Conservation (phyloP, 2,113 vertebrate genomes). For the Dermatemys mawii region DNA sequence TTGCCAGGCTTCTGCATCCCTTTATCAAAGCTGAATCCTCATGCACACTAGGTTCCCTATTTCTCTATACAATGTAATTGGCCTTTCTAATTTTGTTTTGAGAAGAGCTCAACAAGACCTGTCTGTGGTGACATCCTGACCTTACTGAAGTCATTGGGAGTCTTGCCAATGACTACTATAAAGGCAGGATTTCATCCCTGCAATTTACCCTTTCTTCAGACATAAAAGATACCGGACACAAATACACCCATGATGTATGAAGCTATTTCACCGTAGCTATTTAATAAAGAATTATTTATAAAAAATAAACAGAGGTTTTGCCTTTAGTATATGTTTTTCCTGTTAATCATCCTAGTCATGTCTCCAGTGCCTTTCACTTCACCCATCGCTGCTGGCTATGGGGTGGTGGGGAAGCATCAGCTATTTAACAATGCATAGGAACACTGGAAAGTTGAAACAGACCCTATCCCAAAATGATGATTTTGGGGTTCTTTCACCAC, state of each 20-base stretch:
- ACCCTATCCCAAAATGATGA: too few species aligned
- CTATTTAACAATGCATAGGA: too few species aligned
- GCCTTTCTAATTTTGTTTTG: not conserved
- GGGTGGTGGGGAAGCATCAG: too few species aligned
- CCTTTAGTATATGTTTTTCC: too few species aligned
- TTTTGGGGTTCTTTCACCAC: too few species aligned
- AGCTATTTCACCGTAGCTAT: not conserved
- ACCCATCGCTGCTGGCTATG: too few species aligned
- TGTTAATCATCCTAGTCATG: too few species aligned
- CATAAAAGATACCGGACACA: rapidly evolving
- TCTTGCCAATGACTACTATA: not conserved
- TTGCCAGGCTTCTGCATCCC: not conserved
- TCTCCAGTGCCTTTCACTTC: too few species aligned
- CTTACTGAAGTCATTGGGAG: constrained; percentile 15
- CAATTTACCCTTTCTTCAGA: not conserved
- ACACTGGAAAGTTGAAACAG: too few species aligned
- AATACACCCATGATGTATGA: rapidly evolving
- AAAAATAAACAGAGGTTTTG: too few species aligned
- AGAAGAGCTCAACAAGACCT: constrained; percentile 22
- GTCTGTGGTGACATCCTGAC: constrained; percentile 25
- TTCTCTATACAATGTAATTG: not conserved
- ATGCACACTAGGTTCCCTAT: not conserved
- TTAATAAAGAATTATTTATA: too few species aligned
- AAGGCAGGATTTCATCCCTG: constrained; percentile 31
- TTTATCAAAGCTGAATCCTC: not conserved